phyloP scores from a whole-genome alignment of 2,888 invertebrate species.

The Cephus sareptanus region DNA sequence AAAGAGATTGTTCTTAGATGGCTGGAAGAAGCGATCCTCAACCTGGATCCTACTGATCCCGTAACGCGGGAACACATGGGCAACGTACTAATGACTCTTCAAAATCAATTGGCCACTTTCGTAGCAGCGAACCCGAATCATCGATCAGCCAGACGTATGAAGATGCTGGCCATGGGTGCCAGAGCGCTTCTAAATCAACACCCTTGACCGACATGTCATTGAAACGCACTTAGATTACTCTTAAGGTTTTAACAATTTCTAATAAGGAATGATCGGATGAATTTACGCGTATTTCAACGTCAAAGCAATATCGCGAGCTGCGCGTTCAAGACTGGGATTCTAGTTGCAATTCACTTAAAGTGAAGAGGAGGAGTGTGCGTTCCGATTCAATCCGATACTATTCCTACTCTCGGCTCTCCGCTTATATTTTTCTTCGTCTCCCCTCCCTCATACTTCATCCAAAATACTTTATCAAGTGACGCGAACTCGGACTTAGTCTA shows the following conservation, averaged over 20 bases:
- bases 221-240: constrained; percentile 13
- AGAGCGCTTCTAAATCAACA: constrained; percentile 68
- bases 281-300: constrained; percentile 13
- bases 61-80: constrained; percentile 87
- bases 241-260: constrained; percentile 25
- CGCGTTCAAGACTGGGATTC: neutral
- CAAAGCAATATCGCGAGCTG: neutral
- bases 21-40: constrained; percentile 87
- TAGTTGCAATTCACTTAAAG: neutral
- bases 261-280: constrained; percentile 13
- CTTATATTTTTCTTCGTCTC: neutral
- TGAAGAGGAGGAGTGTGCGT: neutral
- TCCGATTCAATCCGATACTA: neutral
- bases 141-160: constrained; percentile 74
- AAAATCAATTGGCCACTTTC: constrained; percentile 79
- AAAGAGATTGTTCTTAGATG: constrained; percentile 71
- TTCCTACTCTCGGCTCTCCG: neutral
- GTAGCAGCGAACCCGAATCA: constrained; percentile 75
- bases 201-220: constrained; percentile 26
- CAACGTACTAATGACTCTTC: constrained; percentile 79
- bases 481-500: neutral
- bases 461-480: neutral
- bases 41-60: constrained; percentile 80
- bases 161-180: constrained; percentile 80
- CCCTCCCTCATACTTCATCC: neutral